Conservation (phyloP, 2,797 vertebrate species). For the Spheniscus humboldti region DNA sequence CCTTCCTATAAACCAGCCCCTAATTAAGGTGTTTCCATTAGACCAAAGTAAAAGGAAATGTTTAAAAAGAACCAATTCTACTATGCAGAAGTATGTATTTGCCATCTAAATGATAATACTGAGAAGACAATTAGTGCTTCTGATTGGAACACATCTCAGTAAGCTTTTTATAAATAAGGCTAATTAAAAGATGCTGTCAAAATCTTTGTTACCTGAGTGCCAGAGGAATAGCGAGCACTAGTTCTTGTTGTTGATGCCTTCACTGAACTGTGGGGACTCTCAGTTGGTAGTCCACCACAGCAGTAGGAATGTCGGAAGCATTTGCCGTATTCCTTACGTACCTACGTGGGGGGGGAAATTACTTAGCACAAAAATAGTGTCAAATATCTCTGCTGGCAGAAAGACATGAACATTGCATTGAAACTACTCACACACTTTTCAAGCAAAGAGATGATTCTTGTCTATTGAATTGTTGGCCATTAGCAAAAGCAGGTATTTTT, state of each 20-base stretch:
- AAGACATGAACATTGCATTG: neutral
- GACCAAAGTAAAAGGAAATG: neutral
- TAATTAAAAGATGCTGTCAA: slow-evolving; percentile 69
- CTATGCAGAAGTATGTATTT: slow-evolving; percentile 22
- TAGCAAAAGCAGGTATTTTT: neutral
- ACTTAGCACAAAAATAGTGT: neutral
- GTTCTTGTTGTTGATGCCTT: slow-evolving; percentile 94
- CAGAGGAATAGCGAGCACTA: slow-evolving; percentile 96
- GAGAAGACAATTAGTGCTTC: slow-evolving; percentile 69
- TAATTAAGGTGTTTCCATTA: neutral
- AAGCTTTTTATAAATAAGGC: slow-evolving; percentile 65
- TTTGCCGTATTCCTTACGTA: slow-evolving; percentile 97
- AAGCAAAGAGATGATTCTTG: neutral
- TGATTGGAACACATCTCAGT: slow-evolving; percentile 64
- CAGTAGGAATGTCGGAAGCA: slow-evolving; percentile 97
- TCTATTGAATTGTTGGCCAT: neutral
- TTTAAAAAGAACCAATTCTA: slow-evolving; percentile 21
- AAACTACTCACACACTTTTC: neutral
- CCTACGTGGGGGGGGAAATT: slow-evolving; percentile 64
- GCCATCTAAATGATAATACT: slow-evolving; percentile 45
- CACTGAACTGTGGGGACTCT: slow-evolving; percentile 93
- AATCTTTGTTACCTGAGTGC: slow-evolving; percentile 90
- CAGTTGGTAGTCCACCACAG: slow-evolving; percentile 89
- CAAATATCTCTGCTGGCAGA: neutral
- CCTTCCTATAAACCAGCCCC: neutral